Base-by-base conservation (phyloP, 2,113 vertebrate species). In the Pterophyllum scalare region DNA sequence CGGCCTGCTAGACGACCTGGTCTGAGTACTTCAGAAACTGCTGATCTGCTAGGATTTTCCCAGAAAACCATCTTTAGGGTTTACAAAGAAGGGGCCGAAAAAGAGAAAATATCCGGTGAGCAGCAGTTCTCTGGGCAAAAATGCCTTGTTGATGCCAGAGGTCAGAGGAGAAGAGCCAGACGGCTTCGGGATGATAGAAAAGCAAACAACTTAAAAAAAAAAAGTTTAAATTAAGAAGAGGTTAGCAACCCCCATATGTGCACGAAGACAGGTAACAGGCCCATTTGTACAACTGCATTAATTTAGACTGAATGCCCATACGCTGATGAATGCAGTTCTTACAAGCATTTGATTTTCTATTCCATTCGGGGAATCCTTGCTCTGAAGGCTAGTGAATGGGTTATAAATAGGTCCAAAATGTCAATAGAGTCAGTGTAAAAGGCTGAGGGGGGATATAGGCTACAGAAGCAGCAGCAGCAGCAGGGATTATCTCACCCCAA, bases 401-500 rank as follows among this genome's bases (percentile, higher is more conserved):
- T 84, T 89, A 90, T 62, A 88, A 91, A 93, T 90, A 90, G 81
- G 67, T 54, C 54, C 11, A 77, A 67, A 77, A 59, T 85, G 75
- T 84, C 83, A 85, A 81, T 86, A 80, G 57, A 74, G 52, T 14
- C 57, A 19, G 78, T 75, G 26, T 31, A 65, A 75, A 46, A 59
- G 28, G 28, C 49, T 81, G 79, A 43, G 9, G 60, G 57, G 3
- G 82, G 17, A 75, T 85, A 81, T 43, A 79, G 67, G 59, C 77
- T 75, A 38, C 54, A n/a, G 40, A 38, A 72, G 64, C 85, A 31
- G 82, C 67, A n/a, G 38, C 58, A 80, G 80, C 62, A 84, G 85
- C 57, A 81, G 90, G 80, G 89, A 93, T 91, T 87, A 91, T 88
- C 82, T 88, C 82, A 77, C 74, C 79, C 72, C 40, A 85, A 84